A percentile compares a stretch with the other conserved stretches of the same genome.
These are phyloP conservation scores for Amblyteles armatorius DNA, from an alignment of 2,888 invertebrate genomes.

Conservation along the genomic window DNA sequence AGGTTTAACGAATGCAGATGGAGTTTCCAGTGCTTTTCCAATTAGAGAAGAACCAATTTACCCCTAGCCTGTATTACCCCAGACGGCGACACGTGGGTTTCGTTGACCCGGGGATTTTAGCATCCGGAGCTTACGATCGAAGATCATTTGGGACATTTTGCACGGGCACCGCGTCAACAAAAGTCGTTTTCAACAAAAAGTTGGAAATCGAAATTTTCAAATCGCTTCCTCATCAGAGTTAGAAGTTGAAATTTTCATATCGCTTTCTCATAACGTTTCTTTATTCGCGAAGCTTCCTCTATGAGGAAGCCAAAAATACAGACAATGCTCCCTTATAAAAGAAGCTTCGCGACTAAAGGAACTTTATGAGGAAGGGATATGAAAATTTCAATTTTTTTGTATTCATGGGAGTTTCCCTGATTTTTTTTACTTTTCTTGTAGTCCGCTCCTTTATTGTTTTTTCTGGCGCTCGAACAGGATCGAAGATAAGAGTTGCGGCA, in stretches of 20 bases:
- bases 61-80: no score
- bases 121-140: background rate
- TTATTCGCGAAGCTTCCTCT: no score
- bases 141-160: background rate
- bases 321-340: no score
- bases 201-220: no score
- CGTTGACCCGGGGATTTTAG: background rate
- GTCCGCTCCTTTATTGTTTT: slow-evolving; percentile 40
- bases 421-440: background rate
- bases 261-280: no score
- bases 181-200: no score
- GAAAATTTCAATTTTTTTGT: no score
- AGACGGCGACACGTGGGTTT: background rate
- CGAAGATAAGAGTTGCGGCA: slow-evolving; percentile 67
- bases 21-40: background rate
- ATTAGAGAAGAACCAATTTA: background rate
- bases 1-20: background rate
- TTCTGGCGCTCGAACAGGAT: slow-evolving; percentile 62
- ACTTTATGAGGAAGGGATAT: no score
- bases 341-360: no score
- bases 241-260: no score
- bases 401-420: background rate
- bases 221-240: no score
- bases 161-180: background rate
- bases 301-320: no score